Conservation (phyloP, 2,113 vertebrate genomes). For the Rhabdornis inornatus region DNA sequence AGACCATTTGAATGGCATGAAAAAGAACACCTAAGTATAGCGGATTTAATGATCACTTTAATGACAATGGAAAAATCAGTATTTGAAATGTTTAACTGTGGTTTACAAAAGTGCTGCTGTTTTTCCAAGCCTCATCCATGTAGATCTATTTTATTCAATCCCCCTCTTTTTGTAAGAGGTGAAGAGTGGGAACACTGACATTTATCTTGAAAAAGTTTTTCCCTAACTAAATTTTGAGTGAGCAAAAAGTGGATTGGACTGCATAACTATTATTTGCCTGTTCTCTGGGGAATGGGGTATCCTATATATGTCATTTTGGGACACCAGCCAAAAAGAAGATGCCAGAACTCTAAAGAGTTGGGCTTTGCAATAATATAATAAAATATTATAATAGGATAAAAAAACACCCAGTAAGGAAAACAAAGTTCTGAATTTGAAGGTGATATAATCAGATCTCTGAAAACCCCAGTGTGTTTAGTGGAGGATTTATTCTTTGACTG, state of each 20-base stretch:
- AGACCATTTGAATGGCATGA: not conserved
- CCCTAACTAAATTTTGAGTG: not conserved
- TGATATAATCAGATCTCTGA: constrained; percentile 34
- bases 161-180: not conserved
- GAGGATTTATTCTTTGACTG: constrained; percentile 26
- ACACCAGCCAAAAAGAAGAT: constrained; percentile 5
- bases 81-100: not conserved
- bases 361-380: not conserved
- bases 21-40: not conserved
- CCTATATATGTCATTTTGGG: constrained; percentile 17
- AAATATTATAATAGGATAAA: not conserved
- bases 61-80: not conserved
- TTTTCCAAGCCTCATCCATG: not conserved
- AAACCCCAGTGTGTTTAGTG: not conserved
- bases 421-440: constrained; percentile 23
- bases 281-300: not conserved
- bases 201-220: not conserved
- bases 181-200: constrained; percentile 12
- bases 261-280: not conserved
- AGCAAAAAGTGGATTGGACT: not conserved
- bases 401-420: not conserved
- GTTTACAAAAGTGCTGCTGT: not conserved
- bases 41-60: not conserved
- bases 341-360: not conserved
- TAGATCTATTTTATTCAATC: not conserved